Evolutionary conservation across 1,140 invertebrate genomes (phyloP), one percentile per base, ranked within the genome.

Genomic region (Conus ventricosus): DNA sequence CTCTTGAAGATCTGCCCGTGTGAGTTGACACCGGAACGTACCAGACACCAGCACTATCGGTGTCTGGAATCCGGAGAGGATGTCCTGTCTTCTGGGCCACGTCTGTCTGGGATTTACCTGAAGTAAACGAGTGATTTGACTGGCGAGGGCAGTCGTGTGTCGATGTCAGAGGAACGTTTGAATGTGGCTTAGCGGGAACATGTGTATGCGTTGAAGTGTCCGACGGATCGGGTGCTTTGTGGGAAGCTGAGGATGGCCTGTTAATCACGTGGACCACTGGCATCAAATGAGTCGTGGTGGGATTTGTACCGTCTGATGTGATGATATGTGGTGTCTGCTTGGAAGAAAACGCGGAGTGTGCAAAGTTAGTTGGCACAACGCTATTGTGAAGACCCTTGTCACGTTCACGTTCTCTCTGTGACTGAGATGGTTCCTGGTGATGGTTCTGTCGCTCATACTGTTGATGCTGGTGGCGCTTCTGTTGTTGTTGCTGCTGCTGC

Each of bases 11-110:
- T 54, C 80, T 15, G 51, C 80, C 11, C 5, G 80, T 81, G 80
- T 81, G 80, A 20, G 80, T 23, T 51, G 80, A 54, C 39, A 81
- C 80, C n/a, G 80, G 80, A 54, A 81, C 25, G 80, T 81, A 54
- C 80, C 80, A 51, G 15, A 81, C 27, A 20, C 51, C 80, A 20
- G 80, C 0, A 7, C 51, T 15, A 4, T 81, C 53, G 4, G 51
- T 25, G 51, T 81, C 51, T 11, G 76, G 39, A 81, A 4, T 23
- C 23, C 23, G 39, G 39, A 8, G 1, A 81, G 0, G 5, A 5
- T 54, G 15, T 6, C 54, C 39, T 23, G 13, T 54, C 15, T 51
- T 23, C 15, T 51, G 6, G 76, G 25, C 27, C 7, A 39, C 17
- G 10, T 78, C 76, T 39, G 76, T 27, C 11, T 4, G 25, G 7